Evolutionary conservation across 2,797 vertebrate species (phyloP), one percentile per base, ranked within the genome.

Genomic region (Hozukius guyotensis): DNA sequence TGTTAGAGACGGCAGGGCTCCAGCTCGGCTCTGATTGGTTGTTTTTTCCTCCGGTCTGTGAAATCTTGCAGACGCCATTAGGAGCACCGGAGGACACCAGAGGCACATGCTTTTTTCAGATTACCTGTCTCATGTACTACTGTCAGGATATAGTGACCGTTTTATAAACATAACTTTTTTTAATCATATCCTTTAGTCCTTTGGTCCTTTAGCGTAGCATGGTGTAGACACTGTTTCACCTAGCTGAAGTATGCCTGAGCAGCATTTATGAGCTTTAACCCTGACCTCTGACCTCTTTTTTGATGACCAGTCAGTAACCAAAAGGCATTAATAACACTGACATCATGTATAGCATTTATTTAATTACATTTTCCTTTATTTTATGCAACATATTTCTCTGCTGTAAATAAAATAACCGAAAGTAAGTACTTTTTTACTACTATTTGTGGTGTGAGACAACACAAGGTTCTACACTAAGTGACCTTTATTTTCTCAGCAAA

Each of bases 401-500:
- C 57, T 34, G 18, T n/a, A 5, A 22, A n/a, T 34, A 12, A 46
- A 69, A 59, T n/a, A 13, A 55, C 9, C 5, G 16, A 20, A 13
- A 7, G 1, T 38, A 75, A 29, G 29, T 63, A 11, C 22, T 29
- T 10, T 27, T 42, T 42, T 42, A 4, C 20, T 52, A 34, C 14
- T 59, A 3, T 77, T 77, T 55, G 18, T 84, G 42, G 36, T 63
- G 75, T 63, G 46, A 69, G 36, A 67, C 12, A 7, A 56, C 57
- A 72, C 69, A 78, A 75, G 64, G 56, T 81, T 73, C 46, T 75
- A 27, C 75, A 71, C 24, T 53, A 49, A 67, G 49, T 13, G 61
- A 79, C 70, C 69, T 76, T 83, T 67, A 36, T 67, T 71, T 78
- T 71, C 53, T 87, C 49, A 82, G 75, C 69, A 82, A 49, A 78